These are phyloP conservation scores for Clusia tigrina DNA, from an alignment of 2,888 invertebrate species.

Conservation along the genomic window DNA sequence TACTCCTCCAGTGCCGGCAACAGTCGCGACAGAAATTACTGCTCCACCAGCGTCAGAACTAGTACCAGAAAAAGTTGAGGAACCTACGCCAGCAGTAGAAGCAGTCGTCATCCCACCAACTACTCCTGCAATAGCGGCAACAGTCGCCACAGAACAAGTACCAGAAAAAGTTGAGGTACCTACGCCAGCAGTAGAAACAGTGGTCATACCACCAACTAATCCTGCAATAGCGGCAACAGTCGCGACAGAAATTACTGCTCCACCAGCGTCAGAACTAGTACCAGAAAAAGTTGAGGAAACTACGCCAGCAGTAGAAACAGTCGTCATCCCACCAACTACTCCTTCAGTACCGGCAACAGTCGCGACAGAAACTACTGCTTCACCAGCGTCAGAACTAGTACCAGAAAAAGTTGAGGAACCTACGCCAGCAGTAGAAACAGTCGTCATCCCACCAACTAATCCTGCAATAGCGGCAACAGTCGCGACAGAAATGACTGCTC, in stretches of 20 bases:
- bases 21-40: neutral
- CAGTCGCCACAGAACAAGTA: neutral
- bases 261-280: neutral
- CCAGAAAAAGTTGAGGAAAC: no score
- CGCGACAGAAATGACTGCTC: neutral
- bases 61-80: neutral
- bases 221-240: neutral
- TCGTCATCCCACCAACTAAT: neutral
- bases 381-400: neutral
- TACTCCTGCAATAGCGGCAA: neutral
- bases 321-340: neutral
- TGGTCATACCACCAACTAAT: neutral
- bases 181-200: neutral
- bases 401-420: neutral
- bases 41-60: neutral
- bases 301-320: neutral
- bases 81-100: neutral
- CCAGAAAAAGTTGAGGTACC: neutral
- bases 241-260: no score
- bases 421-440: slow-evolving; percentile 6
- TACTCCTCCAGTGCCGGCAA: neutral
- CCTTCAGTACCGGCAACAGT: no score
- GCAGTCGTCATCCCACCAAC: neutral
- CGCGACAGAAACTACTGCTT: neutral
- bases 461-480: neutral